A percentile compares a stretch with the other conserved stretches of the same genome.
Conservation (phyloP, 2,113 vertebrate genomes). For the Leptodactylus fuscus region DNA sequence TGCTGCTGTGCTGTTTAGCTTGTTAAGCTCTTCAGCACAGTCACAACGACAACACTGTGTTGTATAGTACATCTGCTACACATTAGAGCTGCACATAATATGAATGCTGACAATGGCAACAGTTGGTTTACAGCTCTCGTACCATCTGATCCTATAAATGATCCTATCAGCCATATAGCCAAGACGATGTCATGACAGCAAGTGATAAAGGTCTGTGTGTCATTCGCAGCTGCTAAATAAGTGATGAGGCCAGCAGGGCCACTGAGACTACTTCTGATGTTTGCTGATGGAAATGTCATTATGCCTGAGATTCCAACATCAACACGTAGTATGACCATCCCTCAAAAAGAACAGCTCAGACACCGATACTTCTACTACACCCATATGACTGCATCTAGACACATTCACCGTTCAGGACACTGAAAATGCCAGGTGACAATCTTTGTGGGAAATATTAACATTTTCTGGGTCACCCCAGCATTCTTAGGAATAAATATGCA, state of each 20-base stretch:
- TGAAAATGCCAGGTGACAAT: too few species aligned
- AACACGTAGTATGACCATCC: too few species aligned
- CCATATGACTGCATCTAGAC: too few species aligned
- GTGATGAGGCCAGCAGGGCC: neutral
- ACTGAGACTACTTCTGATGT: neutral
- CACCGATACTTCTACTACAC: too few species aligned
- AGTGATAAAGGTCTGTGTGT: neutral
- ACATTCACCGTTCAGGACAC: too few species aligned
- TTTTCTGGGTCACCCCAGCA: neutral
- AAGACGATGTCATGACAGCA: neutral
- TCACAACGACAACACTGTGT: neutral
- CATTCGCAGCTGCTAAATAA: slow-evolving; percentile 2
- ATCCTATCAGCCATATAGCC: neutral
- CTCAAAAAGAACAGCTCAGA: too few species aligned
- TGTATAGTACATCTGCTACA: neutral
- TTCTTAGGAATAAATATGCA: neutral
- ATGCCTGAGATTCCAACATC: too few species aligned
- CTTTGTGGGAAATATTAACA: too few species aligned
- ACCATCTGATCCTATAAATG: slow-evolving; percentile 41
- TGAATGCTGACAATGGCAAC: neutral
- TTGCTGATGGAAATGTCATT: too few species aligned
- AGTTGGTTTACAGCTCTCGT: slow-evolving; percentile 10
- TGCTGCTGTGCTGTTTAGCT: neutral
- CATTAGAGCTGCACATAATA: neutral
- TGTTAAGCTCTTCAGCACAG: slow-evolving; percentile 17